Percentiles rank a stretch among this genome's conserved stretches.
Conservation (phyloP, 2,888 invertebrate genomes). For the Xanthia icteritia region DNA sequence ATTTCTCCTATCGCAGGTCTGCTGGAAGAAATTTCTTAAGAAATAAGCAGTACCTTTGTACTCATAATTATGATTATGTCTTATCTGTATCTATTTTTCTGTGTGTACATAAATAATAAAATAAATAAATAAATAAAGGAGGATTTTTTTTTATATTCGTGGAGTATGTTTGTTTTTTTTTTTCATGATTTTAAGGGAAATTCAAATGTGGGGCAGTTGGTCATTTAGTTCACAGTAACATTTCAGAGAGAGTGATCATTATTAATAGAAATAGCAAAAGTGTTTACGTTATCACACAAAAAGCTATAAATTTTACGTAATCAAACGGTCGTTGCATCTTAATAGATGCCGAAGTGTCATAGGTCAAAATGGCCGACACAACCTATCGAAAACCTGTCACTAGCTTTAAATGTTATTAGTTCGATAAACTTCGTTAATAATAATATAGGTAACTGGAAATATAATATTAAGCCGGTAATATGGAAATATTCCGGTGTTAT, state of each 20-base stretch:
- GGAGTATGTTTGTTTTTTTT: no score
- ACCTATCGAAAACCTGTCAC: constrained; percentile 42
- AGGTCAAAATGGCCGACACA: constrained; percentile 28
- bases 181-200: not conserved
- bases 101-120: no score
- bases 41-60: no score
- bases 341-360: constrained; percentile 13
- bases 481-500: no score
- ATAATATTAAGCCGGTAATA: no score
- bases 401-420: constrained; percentile 16
- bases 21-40: no score
- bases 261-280: not conserved
- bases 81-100: no score
- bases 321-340: constrained; percentile 2
- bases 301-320: constrained; percentile 21
- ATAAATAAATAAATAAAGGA: no score
- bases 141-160: no score
- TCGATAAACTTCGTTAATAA: not conserved
- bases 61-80: no score
- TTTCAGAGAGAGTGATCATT: not conserved
- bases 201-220: not conserved
- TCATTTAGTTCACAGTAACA: not conserved
- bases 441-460: not conserved
- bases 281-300: constrained; percentile 11
- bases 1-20: no score